Conservation (phyloP, 2,797 vertebrate genomes). For the Phrynocephalus vlangalii region DNA sequence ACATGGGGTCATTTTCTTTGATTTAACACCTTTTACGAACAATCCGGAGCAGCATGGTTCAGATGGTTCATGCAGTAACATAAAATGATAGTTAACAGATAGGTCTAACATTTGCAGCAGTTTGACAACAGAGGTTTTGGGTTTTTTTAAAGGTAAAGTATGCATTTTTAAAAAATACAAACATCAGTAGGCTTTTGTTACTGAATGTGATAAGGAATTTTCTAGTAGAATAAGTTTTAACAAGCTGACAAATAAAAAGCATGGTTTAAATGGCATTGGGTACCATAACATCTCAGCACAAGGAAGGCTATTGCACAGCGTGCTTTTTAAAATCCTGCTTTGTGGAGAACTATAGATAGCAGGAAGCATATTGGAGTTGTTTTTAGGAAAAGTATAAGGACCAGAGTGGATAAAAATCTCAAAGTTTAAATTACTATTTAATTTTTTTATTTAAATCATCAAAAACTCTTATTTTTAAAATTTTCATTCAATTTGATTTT, state of each 20-base stretch:
- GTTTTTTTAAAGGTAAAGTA: not conserved
- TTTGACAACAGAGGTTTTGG: not conserved
- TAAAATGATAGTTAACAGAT: not conserved
- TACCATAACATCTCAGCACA: slow-evolving; percentile 1
- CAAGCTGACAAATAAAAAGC: not conserved
- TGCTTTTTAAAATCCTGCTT: slow-evolving; percentile 4
- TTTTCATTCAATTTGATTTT: no score
- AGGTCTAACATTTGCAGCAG: not conserved
- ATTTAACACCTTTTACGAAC: not conserved
- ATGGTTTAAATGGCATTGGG: slow-evolving; percentile 14
- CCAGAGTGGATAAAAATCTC: no score
- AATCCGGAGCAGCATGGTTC: not conserved
- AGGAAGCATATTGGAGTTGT: not conserved
- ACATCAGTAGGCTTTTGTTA: not conserved
- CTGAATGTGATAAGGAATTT: not conserved
- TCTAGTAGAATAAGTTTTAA: not conserved
- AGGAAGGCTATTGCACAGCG: not conserved
- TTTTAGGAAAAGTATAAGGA: slow-evolving; percentile 1
- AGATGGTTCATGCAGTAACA: not conserved
- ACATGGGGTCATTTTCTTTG: not conserved
- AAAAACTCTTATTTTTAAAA: no score
- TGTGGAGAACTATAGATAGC: slow-evolving; percentile 15
- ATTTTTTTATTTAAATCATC: no score
- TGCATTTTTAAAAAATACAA: not conserved
- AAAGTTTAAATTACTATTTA: no score